These are phyloP conservation scores for Hippopotamyrus pictus DNA, from an alignment of 2,797 vertebrate genomes.

Conservation along the genomic window DNA sequence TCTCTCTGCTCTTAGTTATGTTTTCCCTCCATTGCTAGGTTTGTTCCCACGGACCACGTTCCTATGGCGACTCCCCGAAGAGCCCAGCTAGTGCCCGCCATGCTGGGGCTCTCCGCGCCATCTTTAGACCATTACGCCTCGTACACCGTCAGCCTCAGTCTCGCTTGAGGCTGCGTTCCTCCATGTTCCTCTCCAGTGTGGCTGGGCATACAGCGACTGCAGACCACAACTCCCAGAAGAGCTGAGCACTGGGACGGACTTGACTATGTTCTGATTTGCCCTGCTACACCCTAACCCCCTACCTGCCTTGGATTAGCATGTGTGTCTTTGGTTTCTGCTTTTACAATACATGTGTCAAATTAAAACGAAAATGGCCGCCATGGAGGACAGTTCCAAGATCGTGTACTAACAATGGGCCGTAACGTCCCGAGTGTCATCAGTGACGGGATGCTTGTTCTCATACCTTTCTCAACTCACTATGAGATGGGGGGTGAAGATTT, in stretches of 20 bases:
- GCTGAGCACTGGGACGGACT: neutral
- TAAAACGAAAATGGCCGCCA: neutral
- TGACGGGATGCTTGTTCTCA: neutral
- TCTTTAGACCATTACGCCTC: neutral
- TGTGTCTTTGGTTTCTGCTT: neutral
- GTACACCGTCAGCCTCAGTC: neutral
- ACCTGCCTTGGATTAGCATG: neutral
- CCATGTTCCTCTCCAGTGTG: neutral
- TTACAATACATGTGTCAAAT: neutral
- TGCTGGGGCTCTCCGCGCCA: neutral
- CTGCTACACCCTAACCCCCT: neutral
- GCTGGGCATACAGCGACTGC: neutral
- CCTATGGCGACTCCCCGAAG: constrained; percentile 49
- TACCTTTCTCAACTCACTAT: neutral
- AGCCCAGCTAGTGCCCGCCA: neutral
- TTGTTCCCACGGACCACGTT: constrained; percentile 50
- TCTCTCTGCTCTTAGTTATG: neutral
- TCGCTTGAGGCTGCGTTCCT: neutral
- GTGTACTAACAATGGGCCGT: neutral
- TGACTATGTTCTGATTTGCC: neutral
- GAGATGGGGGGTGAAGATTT: neutral
- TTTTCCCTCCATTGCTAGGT: constrained; percentile 46
- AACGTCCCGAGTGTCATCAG: neutral
- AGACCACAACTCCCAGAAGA: neutral
- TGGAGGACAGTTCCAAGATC: neutral